Conservation (phyloP, 2,797 vertebrate genomes). For the Girardinus metallicus region DNA sequence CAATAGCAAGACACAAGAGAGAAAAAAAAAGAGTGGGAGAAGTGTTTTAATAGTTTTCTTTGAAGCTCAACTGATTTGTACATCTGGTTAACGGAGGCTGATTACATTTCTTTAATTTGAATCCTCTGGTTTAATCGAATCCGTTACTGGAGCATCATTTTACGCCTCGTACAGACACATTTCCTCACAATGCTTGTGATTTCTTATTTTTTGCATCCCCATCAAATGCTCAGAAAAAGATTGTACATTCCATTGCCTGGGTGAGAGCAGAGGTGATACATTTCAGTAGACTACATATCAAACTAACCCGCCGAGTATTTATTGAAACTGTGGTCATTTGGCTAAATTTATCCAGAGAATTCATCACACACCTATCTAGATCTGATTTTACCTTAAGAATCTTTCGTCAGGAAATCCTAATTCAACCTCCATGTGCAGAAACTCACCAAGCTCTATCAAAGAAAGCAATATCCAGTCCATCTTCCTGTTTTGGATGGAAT, state of each 20-base stretch:
- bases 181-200: slow-evolving; percentile 27
- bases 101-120: slow-evolving; percentile 66
- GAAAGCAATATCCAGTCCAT: slow-evolving; percentile 67
- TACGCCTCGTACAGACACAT: slow-evolving; percentile 39
- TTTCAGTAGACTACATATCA: slow-evolving; percentile 11
- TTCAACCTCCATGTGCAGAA: not conserved
- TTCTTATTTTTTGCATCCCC: slow-evolving; percentile 39
- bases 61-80: slow-evolving; percentile 4
- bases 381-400: not conserved
- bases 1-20: slow-evolving; percentile 21
- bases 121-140: slow-evolving; percentile 29
- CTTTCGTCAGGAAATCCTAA: not conserved
- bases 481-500: slow-evolving; percentile 29
- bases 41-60: slow-evolving; percentile 39
- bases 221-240: slow-evolving; percentile 13
- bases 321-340: slow-evolving; percentile 12
- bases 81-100: slow-evolving; percentile 33
- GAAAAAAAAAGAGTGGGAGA: not conserved
- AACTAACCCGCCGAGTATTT: not conserved
- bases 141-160: slow-evolving; percentile 42
- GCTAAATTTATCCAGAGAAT: not conserved
- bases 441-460: slow-evolving; percentile 14
- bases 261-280: not conserved
- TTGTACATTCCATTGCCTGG: slow-evolving; percentile 33
- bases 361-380: not conserved